A percentile compares a stretch with the other conserved stretches of the same genome.
Conservation (phyloP, 2,797 vertebrate genomes). For the Perodicticus potto region DNA sequence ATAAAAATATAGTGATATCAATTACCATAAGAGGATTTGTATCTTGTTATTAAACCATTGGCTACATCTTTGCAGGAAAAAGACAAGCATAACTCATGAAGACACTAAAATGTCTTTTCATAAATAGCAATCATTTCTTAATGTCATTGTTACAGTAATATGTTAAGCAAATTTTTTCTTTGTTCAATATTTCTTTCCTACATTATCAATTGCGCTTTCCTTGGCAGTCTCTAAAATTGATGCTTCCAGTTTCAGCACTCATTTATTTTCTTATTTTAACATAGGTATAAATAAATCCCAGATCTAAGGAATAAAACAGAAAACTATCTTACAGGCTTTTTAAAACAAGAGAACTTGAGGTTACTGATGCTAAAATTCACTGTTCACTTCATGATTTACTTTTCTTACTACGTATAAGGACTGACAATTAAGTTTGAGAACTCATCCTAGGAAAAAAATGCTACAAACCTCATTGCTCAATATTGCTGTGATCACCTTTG, state of each 20-base stretch:
- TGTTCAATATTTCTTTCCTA: conserved; percentile 75
- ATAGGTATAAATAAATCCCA: conserved; percentile 11
- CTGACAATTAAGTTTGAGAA: too few relatives aligned
- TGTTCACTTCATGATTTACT: background rate
- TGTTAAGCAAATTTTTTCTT: conserved; percentile 53
- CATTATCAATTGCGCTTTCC: background rate
- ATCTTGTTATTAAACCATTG: conserved; percentile 65
- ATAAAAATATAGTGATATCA: conserved; percentile 59
- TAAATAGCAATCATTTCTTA: conserved; percentile 75
- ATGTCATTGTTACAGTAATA: conserved; percentile 40
- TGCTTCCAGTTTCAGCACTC: background rate
- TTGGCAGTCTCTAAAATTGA: conserved; percentile 39
- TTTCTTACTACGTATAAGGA: background rate
- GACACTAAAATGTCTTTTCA: conserved; percentile 61
- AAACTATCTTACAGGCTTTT: background rate
- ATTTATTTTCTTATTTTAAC: conserved; percentile 58
- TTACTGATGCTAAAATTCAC: background rate
- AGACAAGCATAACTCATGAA: conserved; percentile 39
- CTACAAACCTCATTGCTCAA: too few relatives aligned
- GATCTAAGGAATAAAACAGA: background rate
- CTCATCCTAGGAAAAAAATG: too few relatives aligned
- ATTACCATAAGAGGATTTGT: conserved; percentile 3
- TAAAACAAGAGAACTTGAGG: background rate
- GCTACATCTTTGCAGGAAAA: conserved; percentile 62
- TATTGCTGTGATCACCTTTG: too few relatives aligned